Evolutionary conservation across 1,140 invertebrate species (phyloP).

Genomic region (Calycopis cecrops): DNA sequence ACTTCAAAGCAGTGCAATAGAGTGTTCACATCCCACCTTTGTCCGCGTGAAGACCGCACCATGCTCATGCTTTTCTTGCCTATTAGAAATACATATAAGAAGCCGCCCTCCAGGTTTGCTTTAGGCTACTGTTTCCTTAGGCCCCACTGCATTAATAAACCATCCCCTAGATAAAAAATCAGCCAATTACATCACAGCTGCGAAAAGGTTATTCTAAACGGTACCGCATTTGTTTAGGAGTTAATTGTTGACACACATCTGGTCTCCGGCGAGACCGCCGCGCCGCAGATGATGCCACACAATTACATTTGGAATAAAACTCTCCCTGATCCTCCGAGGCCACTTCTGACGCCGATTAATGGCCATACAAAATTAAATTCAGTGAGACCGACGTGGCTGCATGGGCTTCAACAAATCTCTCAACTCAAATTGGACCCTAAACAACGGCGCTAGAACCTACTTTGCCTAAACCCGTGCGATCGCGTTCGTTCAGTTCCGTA

Average conservation of each 20-base stretch:
- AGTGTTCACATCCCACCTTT: too few relatives aligned
- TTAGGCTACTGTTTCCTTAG: too few relatives aligned
- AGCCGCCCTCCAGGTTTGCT: too few relatives aligned
- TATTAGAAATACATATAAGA: too few relatives aligned
- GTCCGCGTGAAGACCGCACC: too few relatives aligned
- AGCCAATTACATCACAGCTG: too few relatives aligned
- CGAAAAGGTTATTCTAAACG: neutral
- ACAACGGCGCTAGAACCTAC: conserved; percentile 30
- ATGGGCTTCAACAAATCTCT: conserved; percentile 27
- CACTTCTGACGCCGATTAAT: conserved; percentile 54
- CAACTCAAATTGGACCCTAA: conserved; percentile 37
- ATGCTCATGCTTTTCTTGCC: too few relatives aligned
- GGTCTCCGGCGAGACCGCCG: conserved; percentile 1
- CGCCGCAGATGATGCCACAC: conserved; percentile 26
- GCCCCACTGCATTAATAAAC: too few relatives aligned
- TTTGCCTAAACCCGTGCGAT: conserved; percentile 27
- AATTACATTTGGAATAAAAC: conserved; percentile 54
- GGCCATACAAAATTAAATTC: conserved; percentile 63
- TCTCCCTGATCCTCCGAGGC: conserved; percentile 50
- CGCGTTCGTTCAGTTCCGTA: conserved; percentile 31
- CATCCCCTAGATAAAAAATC: too few relatives aligned
- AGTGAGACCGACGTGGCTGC: conserved; percentile 47
- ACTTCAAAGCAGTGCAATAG: too few relatives aligned
- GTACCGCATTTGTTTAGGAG: neutral
- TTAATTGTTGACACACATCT: conserved; percentile 1